These are phyloP conservation scores for Euura lappo DNA, from an alignment of 1,140 invertebrate genomes.

Conservation along the genomic window DNA sequence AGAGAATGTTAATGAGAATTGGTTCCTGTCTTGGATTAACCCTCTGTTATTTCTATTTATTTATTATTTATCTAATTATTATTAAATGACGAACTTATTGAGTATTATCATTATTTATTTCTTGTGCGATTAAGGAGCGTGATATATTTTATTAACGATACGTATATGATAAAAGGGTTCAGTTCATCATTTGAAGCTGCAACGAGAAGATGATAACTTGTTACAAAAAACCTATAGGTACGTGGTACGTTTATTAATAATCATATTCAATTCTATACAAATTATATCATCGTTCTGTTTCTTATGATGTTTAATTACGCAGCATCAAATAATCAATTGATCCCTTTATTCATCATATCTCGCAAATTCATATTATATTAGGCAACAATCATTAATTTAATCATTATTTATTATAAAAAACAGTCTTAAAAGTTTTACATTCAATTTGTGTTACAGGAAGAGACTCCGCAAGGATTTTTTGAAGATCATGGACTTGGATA, in stretches of 20 bases:
- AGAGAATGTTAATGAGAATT: not conserved
- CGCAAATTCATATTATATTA: too few relatives aligned
- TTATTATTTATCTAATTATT: not conserved
- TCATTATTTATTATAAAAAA: too few relatives aligned
- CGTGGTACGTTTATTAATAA: slow-evolving; percentile 50
- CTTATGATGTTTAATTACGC: slow-evolving; percentile 35
- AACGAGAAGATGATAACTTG: slow-evolving; percentile 52
- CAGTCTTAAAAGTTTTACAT: slow-evolving; percentile 27
- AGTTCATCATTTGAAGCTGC: slow-evolving; percentile 61
- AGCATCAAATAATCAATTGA: slow-evolving; percentile 57
- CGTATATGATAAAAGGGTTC: slow-evolving; percentile 57
- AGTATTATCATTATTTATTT: not conserved
- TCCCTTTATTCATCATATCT: slow-evolving; percentile 52
- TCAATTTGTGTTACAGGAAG: slow-evolving; percentile 84
- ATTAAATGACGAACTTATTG: not conserved
- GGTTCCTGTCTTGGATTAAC: not conserved
- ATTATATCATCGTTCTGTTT: slow-evolving; percentile 20
- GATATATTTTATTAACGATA: too few relatives aligned
- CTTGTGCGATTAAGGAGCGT: not conserved
- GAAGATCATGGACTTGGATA: slow-evolving; percentile 98
- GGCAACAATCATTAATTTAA: too few relatives aligned
- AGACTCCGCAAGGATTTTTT: slow-evolving; percentile 98
- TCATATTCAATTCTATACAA: slow-evolving; percentile 39
- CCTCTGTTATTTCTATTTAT: not conserved
- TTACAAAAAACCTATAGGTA: slow-evolving; percentile 52